A percentile compares a stretch with the other conserved stretches of the same genome.
Conservation (phyloP, 2,888 invertebrate species). For the Cheilosia vernalis region DNA sequence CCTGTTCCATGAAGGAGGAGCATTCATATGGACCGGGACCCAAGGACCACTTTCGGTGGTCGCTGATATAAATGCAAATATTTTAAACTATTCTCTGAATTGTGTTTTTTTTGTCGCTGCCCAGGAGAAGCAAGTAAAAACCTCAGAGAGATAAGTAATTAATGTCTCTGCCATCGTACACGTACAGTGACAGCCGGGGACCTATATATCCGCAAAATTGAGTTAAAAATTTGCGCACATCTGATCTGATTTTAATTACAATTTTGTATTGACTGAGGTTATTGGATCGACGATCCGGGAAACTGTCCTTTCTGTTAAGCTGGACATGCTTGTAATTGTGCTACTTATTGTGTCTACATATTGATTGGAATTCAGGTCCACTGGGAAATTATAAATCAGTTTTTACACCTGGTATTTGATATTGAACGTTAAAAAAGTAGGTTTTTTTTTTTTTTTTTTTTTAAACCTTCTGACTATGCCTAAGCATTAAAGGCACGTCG, state of each 20-base stretch:
- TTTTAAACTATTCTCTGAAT: constrained; percentile 13
- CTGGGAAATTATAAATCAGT: no score
- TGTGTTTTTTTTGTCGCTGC: background rate
- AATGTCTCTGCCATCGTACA: constrained; percentile 34
- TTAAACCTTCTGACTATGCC: no score
- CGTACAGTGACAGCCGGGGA: constrained; percentile 18
- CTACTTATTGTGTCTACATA: no score
- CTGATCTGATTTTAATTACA: constrained; percentile 42
- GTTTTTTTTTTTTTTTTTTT: no score
- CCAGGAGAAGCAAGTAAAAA: constrained; percentile 4
- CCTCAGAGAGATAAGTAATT: constrained; percentile 7
- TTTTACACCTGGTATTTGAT: no score
- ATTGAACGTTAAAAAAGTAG: no score
- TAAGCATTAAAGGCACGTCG: no score
- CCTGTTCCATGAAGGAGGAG: background rate
- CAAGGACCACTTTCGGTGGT: background rate
- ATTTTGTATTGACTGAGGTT: constrained; percentile 13
- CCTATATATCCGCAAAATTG: constrained; percentile 12
- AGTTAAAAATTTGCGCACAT: constrained; percentile 12
- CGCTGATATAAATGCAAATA: constrained; percentile 15
- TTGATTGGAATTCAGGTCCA: no score
- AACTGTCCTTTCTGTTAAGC: background rate
- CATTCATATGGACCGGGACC: background rate
- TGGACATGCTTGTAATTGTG: no score
- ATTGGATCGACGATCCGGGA: background rate